These are phyloP conservation scores for Enteromius radiatus DNA, from an alignment of 2,797 vertebrate genomes.

Conservation along the genomic window DNA sequence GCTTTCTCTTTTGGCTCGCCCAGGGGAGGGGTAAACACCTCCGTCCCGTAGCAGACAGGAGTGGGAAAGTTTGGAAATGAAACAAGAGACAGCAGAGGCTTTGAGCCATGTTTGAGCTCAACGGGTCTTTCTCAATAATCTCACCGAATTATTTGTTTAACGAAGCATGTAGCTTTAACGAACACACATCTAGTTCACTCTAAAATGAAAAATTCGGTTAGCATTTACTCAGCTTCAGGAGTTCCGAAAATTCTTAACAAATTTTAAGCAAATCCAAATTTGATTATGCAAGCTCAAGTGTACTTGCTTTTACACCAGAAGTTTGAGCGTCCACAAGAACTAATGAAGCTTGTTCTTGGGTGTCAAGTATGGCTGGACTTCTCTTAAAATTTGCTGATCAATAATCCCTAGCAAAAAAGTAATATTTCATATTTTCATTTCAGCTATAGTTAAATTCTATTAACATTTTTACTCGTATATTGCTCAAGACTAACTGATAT, in stretches of 20 bases:
- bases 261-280: background rate
- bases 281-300: background rate
- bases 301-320: background rate
- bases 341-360: background rate
- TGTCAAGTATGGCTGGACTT: background rate
- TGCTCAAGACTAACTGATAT: background rate
- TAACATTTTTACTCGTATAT: background rate
- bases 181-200: background rate
- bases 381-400: background rate
- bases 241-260: background rate
- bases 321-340: background rate
- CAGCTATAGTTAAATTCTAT: background rate
- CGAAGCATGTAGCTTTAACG: background rate
- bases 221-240: background rate
- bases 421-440: background rate
- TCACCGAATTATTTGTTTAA: background rate
- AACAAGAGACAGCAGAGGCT: constrained; percentile 43
- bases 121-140: constrained; percentile 25
- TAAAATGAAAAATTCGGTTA: background rate
- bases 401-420: background rate
- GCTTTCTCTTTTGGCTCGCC: constrained; percentile 43
- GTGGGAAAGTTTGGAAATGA: constrained; percentile 35
- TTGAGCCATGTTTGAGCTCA: constrained; percentile 50
- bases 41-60: constrained; percentile 57
- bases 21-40: constrained; percentile 70